Evolutionary conservation across 2,113 vertebrate genomes (phyloP).

Genomic region (Hippocampus barbouri): DNA sequence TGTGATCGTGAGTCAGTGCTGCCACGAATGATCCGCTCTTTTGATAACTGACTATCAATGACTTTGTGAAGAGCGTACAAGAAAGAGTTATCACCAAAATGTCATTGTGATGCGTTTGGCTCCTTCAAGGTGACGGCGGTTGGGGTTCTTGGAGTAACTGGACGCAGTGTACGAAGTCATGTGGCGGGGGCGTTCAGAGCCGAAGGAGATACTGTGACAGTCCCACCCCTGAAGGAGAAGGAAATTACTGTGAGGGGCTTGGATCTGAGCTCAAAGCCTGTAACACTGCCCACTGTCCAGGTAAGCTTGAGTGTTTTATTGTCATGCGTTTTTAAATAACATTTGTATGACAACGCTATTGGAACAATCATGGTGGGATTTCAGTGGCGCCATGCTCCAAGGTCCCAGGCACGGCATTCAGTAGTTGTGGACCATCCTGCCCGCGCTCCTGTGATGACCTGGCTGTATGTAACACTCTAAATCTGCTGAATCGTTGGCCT

Average conservation of each 20-base stretch:
- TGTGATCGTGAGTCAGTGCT: conserved; percentile 67
- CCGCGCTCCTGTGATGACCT: conserved; percentile 84
- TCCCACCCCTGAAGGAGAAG: conserved; percentile 71
- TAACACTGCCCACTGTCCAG: conserved; percentile 74
- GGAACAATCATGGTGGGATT: conserved; percentile 24
- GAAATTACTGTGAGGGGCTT: conserved; percentile 82
- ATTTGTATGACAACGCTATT: background rate
- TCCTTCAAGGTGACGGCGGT: conserved; percentile 69
- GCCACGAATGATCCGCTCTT: background rate
- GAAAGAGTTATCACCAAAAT: too few species aligned
- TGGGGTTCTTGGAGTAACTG: conserved; percentile 82
- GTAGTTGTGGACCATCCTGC: conserved; percentile 82
- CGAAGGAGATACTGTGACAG: conserved; percentile 74
- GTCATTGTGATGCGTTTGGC: background rate
- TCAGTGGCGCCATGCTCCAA: conserved; percentile 72
- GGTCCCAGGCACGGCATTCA: conserved; percentile 74
- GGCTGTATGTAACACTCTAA: conserved; percentile 63
- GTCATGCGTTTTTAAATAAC: background rate
- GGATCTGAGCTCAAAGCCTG: conserved; percentile 70
- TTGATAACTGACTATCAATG: too few species aligned
- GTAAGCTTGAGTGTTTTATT: conserved; percentile 41
- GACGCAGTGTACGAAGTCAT: conserved; percentile 81
- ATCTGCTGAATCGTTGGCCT: too few species aligned
- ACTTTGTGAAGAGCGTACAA: too few species aligned
- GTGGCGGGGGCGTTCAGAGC: conserved; percentile 79